Evolutionary conservation across 2,888 invertebrate species (phyloP), one percentile per base, ranked within the genome.

Genomic region (Mylabris sibirica): DNA sequence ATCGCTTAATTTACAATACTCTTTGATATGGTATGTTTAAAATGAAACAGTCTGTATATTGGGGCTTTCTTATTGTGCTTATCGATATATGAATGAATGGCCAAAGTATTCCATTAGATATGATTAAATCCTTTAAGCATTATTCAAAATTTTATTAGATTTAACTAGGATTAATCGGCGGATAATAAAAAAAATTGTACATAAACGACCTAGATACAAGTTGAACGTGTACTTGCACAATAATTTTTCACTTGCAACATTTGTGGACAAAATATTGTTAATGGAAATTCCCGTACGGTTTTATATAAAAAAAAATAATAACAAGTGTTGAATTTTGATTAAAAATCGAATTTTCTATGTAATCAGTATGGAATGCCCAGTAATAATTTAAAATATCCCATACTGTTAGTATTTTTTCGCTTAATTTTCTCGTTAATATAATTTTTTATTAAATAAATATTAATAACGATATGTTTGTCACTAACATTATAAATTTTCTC

Each of bases 401-500:
- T 4, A 57, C 57, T 57, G 20, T 49, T 17, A 14, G 3, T 24
- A 0, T 11, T 57, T 57, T 22, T 4, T 14, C 12, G 1, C 24
- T 24, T 57, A 24, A 5, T 57, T 24, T 49, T 5, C 5, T 20
- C 1, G 20, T 20, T 9, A 20, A 1, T 17, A 49, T 20, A 49
- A 49, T 17, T 49, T 57, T 11, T 53, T 11, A 53, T 22, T 14
- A 14, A 57, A 57, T 12, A 57, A 57, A 57, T 57, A 24, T 57
- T 24, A 24, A 12, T 57, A 24, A 14, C 63, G 69, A 68, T 65
- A 63, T 66, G 68, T 69, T 69, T 72, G 67, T 67, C 65, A 69
- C 68, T 65, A 69, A 64, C 65, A 65, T 71, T 67, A 65, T 71
- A 71, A 74, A 75, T 75, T 74, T 57, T 57, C 57, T 73, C 68